Evolutionary conservation across 2,113 vertebrate species (phyloP), one percentile per base, ranked within the genome.

Genomic region (Forbesichthys papilliferus): DNA sequence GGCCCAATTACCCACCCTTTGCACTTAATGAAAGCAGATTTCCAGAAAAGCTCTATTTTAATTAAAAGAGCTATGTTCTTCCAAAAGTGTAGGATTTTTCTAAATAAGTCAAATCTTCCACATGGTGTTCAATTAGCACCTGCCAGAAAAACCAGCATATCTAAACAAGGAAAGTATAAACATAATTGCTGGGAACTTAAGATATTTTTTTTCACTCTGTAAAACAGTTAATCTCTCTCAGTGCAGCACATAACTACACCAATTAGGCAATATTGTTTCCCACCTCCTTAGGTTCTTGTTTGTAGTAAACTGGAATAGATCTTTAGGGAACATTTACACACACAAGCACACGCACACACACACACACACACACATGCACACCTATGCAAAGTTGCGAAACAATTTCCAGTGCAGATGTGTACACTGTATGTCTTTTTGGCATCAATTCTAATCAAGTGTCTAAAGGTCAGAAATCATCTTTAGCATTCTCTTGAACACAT

Each of bases 111-210:
- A 84, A 78, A 82, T 78, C 68, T 75, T 77, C 76, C 55, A 68
- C 72, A 80, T 64, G 74, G 61, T 78, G 67, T 78, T 88, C 82
- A 88, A 87, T 90, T 91, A 88, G 74, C 74, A 82, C 77, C 71
- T 77, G 70, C 61, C 64, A 79, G 68, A 77, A 61, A 73, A 33
- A 48, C 56, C 75, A 79, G 65, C 52, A 73, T 74, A 78, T 82
- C 77, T 77, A 66, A 77, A 77, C 67, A 74, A 80, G 59, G 33
- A 69, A 74, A 65, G 34, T 69, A 46, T 64, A 71, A 75, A 74
- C 48, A 49, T 69, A 72, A 79, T 63, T 60, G 61, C 13, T 13
- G 59, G 46, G 46, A 74, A 69, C 49, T 59, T 71, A 75, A 77
- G 69, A 61, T 20, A 48, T 51, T 71, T 66, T 66, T 66, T 11